Conservation (phyloP, 35 echinoderm and acorn worm genomes). For the Heliocidaris erythrogramma region DNA sequence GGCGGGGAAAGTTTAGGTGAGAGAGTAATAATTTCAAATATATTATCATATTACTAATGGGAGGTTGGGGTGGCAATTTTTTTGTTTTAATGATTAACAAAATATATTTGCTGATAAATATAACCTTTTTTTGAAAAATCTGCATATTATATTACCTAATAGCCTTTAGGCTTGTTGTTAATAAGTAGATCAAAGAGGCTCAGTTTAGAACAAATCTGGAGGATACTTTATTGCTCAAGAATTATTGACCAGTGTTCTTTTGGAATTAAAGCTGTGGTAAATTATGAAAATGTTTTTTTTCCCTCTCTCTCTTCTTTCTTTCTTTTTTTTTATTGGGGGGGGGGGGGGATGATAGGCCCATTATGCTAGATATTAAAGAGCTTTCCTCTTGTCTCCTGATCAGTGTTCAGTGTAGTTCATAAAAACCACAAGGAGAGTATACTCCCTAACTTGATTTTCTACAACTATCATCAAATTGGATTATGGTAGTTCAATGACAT, state of each 20-base stretch:
- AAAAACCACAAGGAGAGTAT: background rate
- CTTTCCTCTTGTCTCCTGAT: too few species aligned
- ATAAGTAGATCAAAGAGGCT: too few species aligned
- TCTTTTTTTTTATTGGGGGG: background rate
- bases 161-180: too few species aligned
- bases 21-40: background rate
- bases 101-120: background rate
- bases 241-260: too few species aligned
- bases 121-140: background rate
- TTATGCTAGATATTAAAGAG: background rate
- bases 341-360: background rate
- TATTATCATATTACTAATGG: background rate
- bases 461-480: background rate
- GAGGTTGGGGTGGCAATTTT: background rate
- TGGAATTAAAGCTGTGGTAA: too few species aligned
- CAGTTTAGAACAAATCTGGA: too few species aligned
- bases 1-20: background rate
- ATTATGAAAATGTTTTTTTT: too few species aligned
- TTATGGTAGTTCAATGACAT: background rate
- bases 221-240: too few species aligned
- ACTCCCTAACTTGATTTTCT: too few species aligned
- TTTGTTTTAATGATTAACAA: background rate
- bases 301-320: too few species aligned
- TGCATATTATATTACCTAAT: too few species aligned
- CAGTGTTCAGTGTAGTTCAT: too few species aligned